These are phyloP conservation scores for Gymnocephalus cernua DNA, from an alignment of 2,113 vertebrate genomes.

Conservation along the genomic window DNA sequence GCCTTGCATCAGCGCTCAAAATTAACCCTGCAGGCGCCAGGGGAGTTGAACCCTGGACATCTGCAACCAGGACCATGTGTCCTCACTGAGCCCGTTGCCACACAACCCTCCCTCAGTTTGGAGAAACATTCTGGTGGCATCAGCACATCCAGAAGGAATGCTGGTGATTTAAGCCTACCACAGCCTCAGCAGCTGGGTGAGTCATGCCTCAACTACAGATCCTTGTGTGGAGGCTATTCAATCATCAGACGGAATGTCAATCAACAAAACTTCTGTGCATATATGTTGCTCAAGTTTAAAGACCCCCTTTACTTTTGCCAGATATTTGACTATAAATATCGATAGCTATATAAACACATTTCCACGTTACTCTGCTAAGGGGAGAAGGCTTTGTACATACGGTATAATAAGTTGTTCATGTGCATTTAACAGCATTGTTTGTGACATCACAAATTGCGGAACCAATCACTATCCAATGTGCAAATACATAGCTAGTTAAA, in stretches of 20 bases:
- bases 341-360: background rate
- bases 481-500: background rate
- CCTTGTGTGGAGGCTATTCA: conserved; percentile 14
- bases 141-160: conserved; percentile 70
- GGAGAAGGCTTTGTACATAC: background rate
- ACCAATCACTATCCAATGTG: background rate
- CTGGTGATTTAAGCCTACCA: conserved; percentile 49
- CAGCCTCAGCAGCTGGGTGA: conserved; percentile 18
- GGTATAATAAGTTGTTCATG: background rate
- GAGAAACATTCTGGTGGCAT: conserved; percentile 75
- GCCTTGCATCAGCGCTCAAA: conserved; percentile 68
- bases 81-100: conserved; percentile 75
- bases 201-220: conserved; percentile 55
- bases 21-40: conserved; percentile 78
- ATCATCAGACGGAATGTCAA: conserved; percentile 9
- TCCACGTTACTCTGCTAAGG: background rate
- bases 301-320: background rate
- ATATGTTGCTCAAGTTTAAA: conserved; percentile 2
- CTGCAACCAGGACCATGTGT: conserved; percentile 61
- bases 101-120: conserved; percentile 77
- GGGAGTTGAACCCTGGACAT: conserved; percentile 70
- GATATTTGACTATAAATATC: background rate
- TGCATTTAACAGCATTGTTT: background rate
- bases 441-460: background rate
- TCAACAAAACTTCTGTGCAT: conserved; percentile 4